Evolutionary conservation across 1,140 invertebrate species (phyloP).

Genomic region (Aphidius gifuensis): DNA sequence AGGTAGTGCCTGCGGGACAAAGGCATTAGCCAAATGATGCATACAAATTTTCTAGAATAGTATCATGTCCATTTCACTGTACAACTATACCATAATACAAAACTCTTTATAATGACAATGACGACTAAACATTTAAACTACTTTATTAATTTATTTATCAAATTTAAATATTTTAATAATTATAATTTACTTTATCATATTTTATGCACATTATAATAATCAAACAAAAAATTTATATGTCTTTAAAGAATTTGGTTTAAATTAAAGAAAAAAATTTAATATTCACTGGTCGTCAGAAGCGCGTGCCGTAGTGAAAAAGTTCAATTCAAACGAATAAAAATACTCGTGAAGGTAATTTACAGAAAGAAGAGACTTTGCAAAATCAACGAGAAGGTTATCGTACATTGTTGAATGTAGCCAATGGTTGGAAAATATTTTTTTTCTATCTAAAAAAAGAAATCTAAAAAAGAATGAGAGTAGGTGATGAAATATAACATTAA

Average conservation of each 20-base stretch:
- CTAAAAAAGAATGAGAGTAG: slow-evolving; percentile 4
- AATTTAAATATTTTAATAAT: no score
- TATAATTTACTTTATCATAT: no score
- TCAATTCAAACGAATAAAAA: neutral
- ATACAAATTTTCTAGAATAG: neutral
- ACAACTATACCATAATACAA: no score
- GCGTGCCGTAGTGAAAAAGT: slow-evolving; percentile 34
- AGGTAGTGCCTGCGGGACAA: neutral
- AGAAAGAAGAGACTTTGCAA: slow-evolving; percentile 16
- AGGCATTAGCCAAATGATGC: slow-evolving; percentile 2
- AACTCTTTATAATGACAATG: neutral
- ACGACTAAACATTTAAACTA: neutral
- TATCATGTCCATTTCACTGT: no score
- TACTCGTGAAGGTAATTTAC: slow-evolving; percentile 8
- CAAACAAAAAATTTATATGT: no score
- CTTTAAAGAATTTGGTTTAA: no score
- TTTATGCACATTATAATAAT: no score
- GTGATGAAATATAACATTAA: slow-evolving; percentile 2
- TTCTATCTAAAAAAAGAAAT: no score
- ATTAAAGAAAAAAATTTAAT: slow-evolving; percentile 42
- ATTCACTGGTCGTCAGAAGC: slow-evolving; percentile 43
- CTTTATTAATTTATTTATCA: no score
- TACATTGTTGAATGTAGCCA: neutral
- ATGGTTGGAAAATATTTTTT: neutral
- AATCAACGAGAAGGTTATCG: slow-evolving; percentile 21